phyloP scores from a whole-genome alignment of 2,113 vertebrate genomes.

The Opisthocomus hoazin region DNA sequence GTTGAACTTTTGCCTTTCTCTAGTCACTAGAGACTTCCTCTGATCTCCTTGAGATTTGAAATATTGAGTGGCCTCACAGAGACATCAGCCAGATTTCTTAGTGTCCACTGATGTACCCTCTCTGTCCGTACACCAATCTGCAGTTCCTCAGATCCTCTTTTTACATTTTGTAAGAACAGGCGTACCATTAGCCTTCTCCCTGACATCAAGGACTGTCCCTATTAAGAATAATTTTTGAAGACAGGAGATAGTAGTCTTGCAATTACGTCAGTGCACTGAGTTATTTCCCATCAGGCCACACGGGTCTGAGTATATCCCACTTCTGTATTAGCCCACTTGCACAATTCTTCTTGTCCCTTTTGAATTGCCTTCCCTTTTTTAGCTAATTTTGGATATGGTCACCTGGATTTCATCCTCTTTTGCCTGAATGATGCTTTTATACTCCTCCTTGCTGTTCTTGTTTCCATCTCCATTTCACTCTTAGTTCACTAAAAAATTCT shows the following conservation, averaged over 20 bases:
- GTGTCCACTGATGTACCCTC: background rate
- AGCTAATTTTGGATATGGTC: background rate
- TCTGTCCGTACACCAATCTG: too few species aligned
- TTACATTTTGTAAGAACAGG: background rate
- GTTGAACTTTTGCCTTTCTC: background rate
- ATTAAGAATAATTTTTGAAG: background rate
- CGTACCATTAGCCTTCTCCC: fast-evolving
- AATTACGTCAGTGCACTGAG: background rate
- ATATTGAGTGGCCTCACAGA: background rate
- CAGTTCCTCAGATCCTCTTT: background rate
- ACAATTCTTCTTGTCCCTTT: background rate
- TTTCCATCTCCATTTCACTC: background rate
- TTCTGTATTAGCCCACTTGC: background rate
- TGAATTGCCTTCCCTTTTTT: background rate
- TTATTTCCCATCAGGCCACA: background rate
- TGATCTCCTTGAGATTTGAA: background rate
- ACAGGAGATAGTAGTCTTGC: fast-evolving
- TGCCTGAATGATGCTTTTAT: background rate
- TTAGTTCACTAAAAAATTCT: background rate
- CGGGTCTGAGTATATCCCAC: background rate
- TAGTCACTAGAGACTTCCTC: background rate
- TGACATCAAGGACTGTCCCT: background rate
- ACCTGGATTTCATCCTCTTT: background rate
- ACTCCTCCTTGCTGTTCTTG: background rate
- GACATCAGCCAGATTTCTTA: background rate